Base-by-base conservation (phyloP, 1,140 invertebrate species). In the Neodiprion pinetum region DNA sequence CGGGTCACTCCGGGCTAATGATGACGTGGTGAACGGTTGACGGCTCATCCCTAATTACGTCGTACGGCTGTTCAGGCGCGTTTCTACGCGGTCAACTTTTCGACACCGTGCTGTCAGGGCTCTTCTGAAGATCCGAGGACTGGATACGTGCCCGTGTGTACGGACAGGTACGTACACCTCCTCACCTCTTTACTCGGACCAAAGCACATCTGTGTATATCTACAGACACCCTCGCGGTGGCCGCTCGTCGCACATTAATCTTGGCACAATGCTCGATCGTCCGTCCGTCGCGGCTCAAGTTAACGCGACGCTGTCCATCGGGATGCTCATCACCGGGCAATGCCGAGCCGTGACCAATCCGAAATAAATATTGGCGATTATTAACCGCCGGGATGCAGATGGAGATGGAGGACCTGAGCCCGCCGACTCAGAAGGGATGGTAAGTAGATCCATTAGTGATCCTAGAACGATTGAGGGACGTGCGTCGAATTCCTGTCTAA, bases 281-380 rank as follows among this genome's bases (percentile, higher is more conserved):
- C 11, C 53, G 53, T 12, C 53, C 53, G n/a, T 17, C 11, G n/a
- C n/a, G 53, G 53, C 11, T 61, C 53, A 61, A 61, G 53, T 61
- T 61, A 61, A 61, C 53, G 53, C 53, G 53, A 61, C 53, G 11
- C 14, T 70, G 11, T 66, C 49, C 21, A 70, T 67, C 66, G 17
- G 66, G 76, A 76, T 77, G 78, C 76, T 80, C 83, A 78, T 85
- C 82, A 85, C 84, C 75, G 76, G 76, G 76, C 73, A 12, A 17
- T 40, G 14, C 70, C 70, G 81, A 87, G 86, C 85, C 86, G 83
- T 88, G 85, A 86, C 86, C 84, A 87, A 88, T 88, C 79, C 80
- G 86, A 80, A 87, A 88, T 88, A 88, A 88, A 88, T 88, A 88
- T 88, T 88, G 81, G 79, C 86, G 86, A 87, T 88, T 88, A 88